Evolutionary conservation across 1,140 invertebrate species (phyloP).

Genomic region (Arctopsyche grandis): DNA sequence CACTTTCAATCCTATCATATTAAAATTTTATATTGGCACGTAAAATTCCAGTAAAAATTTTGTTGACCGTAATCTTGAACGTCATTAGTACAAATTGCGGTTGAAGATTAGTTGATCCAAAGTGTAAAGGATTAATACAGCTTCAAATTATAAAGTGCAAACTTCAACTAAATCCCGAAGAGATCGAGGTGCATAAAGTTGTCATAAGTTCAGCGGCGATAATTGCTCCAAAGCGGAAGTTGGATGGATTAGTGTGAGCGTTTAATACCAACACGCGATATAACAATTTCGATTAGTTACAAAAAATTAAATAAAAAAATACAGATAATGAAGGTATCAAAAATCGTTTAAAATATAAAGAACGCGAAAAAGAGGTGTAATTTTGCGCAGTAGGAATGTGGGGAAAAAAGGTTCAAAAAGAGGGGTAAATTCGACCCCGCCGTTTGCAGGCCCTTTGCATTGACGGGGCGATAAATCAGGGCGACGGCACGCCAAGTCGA

Average conservation of each 20-base stretch:
- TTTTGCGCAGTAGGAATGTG: neutral
- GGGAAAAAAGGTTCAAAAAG: neutral
- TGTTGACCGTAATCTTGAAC: too few species aligned
- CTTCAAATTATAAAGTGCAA: too few species aligned
- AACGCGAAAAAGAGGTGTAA: neutral
- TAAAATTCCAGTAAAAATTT: too few species aligned
- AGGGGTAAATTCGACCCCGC: neutral
- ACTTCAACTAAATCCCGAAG: neutral
- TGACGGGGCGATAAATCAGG: slow-evolving; percentile 50
- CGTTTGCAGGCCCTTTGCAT: slow-evolving; percentile 24
- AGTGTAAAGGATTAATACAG: too few species aligned
- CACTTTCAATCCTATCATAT: too few species aligned
- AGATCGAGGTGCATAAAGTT: neutral
- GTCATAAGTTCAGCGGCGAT: slow-evolving; percentile 30
- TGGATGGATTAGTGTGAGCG: neutral
- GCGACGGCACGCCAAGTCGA: slow-evolving; percentile 46
- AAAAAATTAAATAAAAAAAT: neutral
- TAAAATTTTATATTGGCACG: too few species aligned
- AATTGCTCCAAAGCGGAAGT: slow-evolving; percentile 24
- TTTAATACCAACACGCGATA: neutral
- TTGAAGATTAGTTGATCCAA: too few species aligned
- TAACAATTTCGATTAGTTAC: neutral
- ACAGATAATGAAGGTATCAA: neutral
- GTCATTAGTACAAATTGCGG: too few species aligned
- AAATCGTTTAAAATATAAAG: neutral